These are phyloP conservation scores for Sabatieria punctata DNA, from an alignment of 2,888 invertebrate genomes.

Conservation along the genomic window DNA sequence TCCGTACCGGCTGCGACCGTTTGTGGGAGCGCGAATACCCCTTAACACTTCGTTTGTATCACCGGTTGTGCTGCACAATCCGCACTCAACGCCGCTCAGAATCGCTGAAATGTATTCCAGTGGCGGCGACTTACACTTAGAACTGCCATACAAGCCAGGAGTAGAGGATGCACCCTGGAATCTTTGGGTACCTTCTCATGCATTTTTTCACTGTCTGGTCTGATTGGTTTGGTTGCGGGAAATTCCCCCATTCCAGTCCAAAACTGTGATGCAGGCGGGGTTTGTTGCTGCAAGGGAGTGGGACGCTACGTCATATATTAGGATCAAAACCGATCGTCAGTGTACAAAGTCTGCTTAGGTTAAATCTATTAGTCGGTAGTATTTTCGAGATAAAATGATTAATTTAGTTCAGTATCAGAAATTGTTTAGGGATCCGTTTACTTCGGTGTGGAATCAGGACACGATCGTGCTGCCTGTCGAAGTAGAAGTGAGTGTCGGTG, in stretches of 20 bases:
- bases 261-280: conserved; percentile 66
- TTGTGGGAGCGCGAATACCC: conserved; percentile 74
- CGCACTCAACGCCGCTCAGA: conserved; percentile 66
- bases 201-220: no score
- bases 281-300: conserved; percentile 47
- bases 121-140: conserved; percentile 71
- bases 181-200: conserved; percentile 48
- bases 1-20: conserved; percentile 73
- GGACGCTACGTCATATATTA: conserved; percentile 67
- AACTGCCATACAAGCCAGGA: conserved; percentile 52
- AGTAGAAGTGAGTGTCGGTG: conserved; percentile 51
- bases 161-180: conserved; percentile 58
- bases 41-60: conserved; percentile 75
- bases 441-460: no score
- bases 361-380: no score
- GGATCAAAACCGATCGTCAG: conserved; percentile 49
- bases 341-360: no score
- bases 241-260: conserved; percentile 69
- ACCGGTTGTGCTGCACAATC: conserved; percentile 81
- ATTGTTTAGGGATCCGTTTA: no score
- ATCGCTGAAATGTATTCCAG: conserved; percentile 47
- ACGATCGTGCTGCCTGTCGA: conserved; percentile 58
- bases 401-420: no score
- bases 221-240: conserved; percentile 35
- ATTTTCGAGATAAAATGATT: no score